These are phyloP conservation scores for Dioctria rufipes DNA, from an alignment of 2,888 invertebrate genomes.

Conservation along the genomic window DNA sequence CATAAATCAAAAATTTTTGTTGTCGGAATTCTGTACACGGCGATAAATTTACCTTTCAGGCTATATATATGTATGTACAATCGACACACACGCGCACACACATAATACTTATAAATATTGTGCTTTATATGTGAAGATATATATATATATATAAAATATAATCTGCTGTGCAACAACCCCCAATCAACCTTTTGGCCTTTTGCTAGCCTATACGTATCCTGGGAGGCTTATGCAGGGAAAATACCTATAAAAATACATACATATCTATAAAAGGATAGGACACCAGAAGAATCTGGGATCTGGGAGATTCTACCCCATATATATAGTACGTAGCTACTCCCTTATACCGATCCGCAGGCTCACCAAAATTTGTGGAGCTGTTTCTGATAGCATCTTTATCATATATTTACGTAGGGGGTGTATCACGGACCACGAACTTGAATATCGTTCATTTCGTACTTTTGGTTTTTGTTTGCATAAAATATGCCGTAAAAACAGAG, in stretches of 20 bases:
- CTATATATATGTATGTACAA: not conserved
- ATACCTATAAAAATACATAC: not conserved
- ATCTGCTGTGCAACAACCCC: not conserved
- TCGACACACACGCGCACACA: too few relatives aligned
- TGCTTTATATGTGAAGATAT: too few relatives aligned
- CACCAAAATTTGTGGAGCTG: constrained; percentile 42
- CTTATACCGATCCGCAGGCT: not conserved
- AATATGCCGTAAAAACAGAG: constrained; percentile 13
- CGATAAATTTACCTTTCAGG: constrained; percentile 44
- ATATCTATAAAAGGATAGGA: not conserved
- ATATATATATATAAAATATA: too few relatives aligned
- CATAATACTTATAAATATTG: too few relatives aligned
- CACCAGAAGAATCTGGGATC: not conserved
- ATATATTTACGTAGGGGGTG: constrained; percentile 13
- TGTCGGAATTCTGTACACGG: constrained; percentile 19
- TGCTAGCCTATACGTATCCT: constrained; percentile 24
- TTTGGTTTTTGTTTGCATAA: constrained; percentile 21
- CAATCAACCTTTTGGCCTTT: constrained; percentile 11
- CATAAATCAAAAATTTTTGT: constrained; percentile 47
- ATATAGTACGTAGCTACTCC: not conserved
- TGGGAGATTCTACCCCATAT: not conserved
- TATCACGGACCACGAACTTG: not conserved
- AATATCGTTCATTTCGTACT: constrained; percentile 7
- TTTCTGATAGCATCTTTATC: constrained; percentile 50
- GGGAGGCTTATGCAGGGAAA: not conserved